Evolutionary conservation across 2,797 vertebrate species (phyloP).

Genomic region (Enteromius fasciolatus): DNA sequence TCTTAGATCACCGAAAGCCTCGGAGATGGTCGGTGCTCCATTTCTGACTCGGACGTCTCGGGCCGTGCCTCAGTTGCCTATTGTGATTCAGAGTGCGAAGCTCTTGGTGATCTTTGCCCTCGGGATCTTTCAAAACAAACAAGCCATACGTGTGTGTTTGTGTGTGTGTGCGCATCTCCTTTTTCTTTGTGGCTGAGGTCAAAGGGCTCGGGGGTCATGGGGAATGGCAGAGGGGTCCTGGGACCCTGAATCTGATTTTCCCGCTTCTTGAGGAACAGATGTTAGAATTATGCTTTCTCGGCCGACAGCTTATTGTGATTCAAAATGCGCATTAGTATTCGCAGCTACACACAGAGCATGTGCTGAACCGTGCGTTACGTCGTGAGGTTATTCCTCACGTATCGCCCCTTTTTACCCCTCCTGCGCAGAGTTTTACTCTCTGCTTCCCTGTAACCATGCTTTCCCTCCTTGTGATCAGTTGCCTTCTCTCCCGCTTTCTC

Average conservation of each 20-base stretch:
- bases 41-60: slow-evolving; percentile 39
- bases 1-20: slow-evolving; percentile 38
- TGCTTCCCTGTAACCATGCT: slow-evolving; percentile 38
- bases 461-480: slow-evolving; percentile 44
- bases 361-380: neutral
- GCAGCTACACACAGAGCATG: neutral
- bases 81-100: slow-evolving; percentile 57
- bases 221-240: slow-evolving; percentile 59
- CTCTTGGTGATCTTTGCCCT: slow-evolving; percentile 51
- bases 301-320: slow-evolving; percentile 18
- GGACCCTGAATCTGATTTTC: slow-evolving; percentile 57
- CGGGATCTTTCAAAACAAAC: slow-evolving; percentile 54
- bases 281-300: slow-evolving; percentile 44
- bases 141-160: slow-evolving; percentile 12
- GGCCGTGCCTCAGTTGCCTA: slow-evolving; percentile 19
- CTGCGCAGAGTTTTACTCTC: slow-evolving; percentile 30
- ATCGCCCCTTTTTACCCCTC: slow-evolving; percentile 35
- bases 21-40: slow-evolving; percentile 26
- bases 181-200: slow-evolving; percentile 48
- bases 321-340: slow-evolving; percentile 29
- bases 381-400: slow-evolving; percentile 19
- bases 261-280: slow-evolving; percentile 57
- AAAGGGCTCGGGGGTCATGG: slow-evolving; percentile 54
- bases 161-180: slow-evolving; percentile 27
- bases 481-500: slow-evolving; percentile 36